Conservation (phyloP, 2,888 invertebrate genomes). For the Anagyrus pseudococci region DNA sequence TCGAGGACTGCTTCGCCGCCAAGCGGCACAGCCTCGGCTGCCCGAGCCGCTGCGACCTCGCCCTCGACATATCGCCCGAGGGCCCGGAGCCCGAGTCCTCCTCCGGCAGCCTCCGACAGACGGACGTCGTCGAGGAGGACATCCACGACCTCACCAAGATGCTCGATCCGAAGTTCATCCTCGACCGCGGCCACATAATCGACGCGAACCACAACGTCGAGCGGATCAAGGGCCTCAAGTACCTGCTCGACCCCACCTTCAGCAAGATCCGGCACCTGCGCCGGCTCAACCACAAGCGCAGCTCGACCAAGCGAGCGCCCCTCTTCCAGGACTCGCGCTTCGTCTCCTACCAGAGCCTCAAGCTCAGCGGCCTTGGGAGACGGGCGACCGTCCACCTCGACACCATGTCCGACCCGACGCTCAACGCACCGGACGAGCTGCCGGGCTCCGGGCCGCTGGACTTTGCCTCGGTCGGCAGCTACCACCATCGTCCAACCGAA, state of each 20-base stretch:
- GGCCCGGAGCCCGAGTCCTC: constrained; percentile 39
- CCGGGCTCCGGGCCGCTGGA: no score
- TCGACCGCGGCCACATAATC: constrained; percentile 53
- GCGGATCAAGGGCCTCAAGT: constrained; percentile 54
- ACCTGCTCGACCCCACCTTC: constrained; percentile 55
- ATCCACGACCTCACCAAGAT: constrained; percentile 56
- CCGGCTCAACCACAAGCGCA: constrained; percentile 50
- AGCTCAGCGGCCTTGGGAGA: constrained; percentile 41
- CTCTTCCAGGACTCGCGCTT: constrained; percentile 51
- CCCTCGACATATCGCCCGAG: constrained; percentile 54
- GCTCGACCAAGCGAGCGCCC: constrained; percentile 43
- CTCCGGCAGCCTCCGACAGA: constrained; percentile 41
- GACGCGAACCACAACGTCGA: constrained; percentile 58
- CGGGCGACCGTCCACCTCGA: constrained; percentile 44
- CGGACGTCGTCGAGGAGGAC: constrained; percentile 52
- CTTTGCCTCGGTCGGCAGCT: no score
- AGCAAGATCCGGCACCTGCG: constrained; percentile 55
- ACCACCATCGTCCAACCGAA: no score
- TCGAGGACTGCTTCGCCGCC: constrained; percentile 54
- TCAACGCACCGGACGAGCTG: constrained; percentile 45
- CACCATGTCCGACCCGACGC: constrained; percentile 54
- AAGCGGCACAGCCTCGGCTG: constrained; percentile 48
- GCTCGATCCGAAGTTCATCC: constrained; percentile 55
- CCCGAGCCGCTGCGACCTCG: constrained; percentile 46
- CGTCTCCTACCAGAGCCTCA: constrained; percentile 56